A percentile compares a stretch with the other conserved stretches of the same genome.
These are phyloP conservation scores for Lithobius niger DNA, from an alignment of 1,140 invertebrate genomes.

Conservation along the genomic window DNA sequence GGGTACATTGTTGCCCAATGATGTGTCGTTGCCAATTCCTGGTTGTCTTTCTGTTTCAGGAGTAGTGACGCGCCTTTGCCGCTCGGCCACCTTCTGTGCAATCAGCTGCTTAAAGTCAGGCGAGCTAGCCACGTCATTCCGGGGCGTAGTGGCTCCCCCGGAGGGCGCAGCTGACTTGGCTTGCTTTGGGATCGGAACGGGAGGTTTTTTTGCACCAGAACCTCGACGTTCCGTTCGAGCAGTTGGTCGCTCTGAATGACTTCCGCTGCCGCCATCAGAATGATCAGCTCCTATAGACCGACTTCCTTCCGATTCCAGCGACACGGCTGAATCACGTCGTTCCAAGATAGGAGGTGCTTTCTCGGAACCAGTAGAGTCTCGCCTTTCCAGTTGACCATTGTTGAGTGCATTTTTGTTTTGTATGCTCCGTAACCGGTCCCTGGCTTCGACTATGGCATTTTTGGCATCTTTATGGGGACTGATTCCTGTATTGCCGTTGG, in stretches of 20 bases:
- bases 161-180: slow-evolving; percentile 10
- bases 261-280: background rate
- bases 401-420: background rate
- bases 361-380: background rate
- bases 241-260: background rate
- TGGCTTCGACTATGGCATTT: background rate
- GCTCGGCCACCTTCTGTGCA: slow-evolving; percentile 24
- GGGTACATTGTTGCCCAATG: too few relatives aligned
- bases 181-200: background rate
- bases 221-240: background rate
- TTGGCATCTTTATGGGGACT: slow-evolving; percentile 9
- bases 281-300: background rate
- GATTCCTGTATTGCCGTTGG: background rate
- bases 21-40: too few relatives aligned
- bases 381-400: background rate
- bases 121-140: background rate
- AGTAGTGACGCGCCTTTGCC: slow-evolving; percentile 15
- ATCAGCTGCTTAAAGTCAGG: slow-evolving; percentile 22
- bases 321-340: background rate
- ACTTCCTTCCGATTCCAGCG: background rate
- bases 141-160: slow-evolving; percentile 15
- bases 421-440: slow-evolving; percentile 1
- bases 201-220: background rate
- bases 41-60: background rate
- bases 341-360: background rate